These are phyloP conservation scores for Heterotis niloticus DNA, from an alignment of 2,113 vertebrate genomes.

Conservation along the genomic window DNA sequence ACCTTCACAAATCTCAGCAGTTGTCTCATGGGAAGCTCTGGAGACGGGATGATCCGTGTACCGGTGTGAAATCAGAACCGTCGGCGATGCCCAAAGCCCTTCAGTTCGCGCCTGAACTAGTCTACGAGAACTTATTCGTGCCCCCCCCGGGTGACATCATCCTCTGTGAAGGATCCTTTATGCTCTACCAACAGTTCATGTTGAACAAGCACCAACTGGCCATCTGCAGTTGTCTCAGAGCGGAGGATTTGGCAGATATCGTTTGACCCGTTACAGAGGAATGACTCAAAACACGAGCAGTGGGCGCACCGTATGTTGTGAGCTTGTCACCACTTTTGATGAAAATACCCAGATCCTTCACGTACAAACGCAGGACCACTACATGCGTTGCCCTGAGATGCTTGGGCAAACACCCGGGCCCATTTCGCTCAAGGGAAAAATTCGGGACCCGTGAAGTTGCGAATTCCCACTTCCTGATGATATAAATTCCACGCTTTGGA, in stretches of 20 bases:
- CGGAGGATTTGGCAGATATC: constrained; percentile 26
- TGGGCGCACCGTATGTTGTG: constrained; percentile 24
- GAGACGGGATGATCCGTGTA: too few species aligned
- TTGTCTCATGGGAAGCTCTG: too few species aligned
- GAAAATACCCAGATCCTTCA: constrained; percentile 9
- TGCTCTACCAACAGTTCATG: background rate
- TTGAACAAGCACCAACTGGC: constrained; percentile 34
- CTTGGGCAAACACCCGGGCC: background rate
- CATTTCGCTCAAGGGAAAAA: too few species aligned
- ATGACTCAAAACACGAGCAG: constrained; percentile 37
- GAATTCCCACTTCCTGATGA: too few species aligned
- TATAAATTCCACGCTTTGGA: too few species aligned
- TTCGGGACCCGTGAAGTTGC: too few species aligned
- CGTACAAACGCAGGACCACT: constrained; percentile 13
- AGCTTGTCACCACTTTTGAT: constrained; percentile 25
- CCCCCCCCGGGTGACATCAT: constrained; percentile 32
- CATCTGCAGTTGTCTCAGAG: constrained; percentile 30
- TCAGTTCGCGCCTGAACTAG: constrained; percentile 1
- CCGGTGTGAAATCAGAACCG: background rate
- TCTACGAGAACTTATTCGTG: constrained; percentile 30
- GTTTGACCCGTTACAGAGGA: constrained; percentile 40
- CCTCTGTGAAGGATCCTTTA: background rate
- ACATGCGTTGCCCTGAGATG: background rate
- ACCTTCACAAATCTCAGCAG: too few species aligned
- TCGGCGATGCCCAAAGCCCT: background rate